Conservation (phyloP, 2,888 invertebrate species). For the Yponomeuta plumbellus region DNA sequence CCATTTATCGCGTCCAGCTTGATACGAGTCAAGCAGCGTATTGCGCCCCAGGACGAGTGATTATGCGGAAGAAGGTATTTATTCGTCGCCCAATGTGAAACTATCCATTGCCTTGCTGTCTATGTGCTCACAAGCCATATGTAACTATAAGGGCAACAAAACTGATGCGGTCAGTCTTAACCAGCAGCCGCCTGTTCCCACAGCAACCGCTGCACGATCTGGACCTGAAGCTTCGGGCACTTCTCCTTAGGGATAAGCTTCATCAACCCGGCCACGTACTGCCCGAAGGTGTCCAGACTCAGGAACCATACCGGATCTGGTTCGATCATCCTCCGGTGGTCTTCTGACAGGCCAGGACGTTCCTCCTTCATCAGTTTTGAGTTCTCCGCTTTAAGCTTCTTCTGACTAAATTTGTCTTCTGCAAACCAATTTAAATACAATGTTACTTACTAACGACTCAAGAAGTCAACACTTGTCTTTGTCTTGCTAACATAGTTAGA, state of each 20-base stretch:
- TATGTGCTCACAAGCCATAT: too few species aligned
- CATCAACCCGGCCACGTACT: constrained; percentile 9
- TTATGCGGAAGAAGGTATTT: too few species aligned
- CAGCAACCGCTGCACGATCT: constrained; percentile 11
- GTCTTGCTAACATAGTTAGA: too few species aligned
- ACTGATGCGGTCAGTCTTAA: background rate
- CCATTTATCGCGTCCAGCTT: too few species aligned
- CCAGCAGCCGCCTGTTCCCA: constrained; percentile 10
- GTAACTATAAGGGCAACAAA: too few species aligned
- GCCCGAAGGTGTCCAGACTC: constrained; percentile 13
- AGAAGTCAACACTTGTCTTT: too few species aligned
- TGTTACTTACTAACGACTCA: too few species aligned
- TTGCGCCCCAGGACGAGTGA: too few species aligned
- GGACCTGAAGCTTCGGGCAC: constrained; percentile 3
- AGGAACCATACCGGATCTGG: background rate
- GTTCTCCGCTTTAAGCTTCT: background rate
- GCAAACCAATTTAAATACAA: too few species aligned
- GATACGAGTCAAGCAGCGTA: too few species aligned
- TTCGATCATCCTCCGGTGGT: background rate
- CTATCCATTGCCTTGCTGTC: too few species aligned
- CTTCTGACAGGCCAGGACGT: background rate
- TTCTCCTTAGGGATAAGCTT: constrained; percentile 13
- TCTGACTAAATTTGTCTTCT: background rate
- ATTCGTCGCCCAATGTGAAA: too few species aligned
- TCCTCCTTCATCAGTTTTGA: background rate